Evolutionary conservation across 2,797 vertebrate species (phyloP).

Genomic region (Alauda arvensis): DNA sequence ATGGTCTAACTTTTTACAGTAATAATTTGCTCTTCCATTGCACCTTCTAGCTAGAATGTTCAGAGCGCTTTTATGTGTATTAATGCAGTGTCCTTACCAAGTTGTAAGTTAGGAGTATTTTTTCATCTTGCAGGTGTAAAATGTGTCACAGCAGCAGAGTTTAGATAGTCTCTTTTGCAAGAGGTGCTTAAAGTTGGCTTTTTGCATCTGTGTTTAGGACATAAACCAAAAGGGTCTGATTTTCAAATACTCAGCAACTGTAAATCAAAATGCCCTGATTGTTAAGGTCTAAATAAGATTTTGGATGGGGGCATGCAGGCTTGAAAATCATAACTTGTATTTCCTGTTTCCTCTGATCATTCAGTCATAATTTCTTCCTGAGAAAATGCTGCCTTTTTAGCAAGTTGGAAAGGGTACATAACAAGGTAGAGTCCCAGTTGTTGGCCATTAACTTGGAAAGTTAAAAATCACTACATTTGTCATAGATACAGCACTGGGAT

Average conservation of each 20-base stretch:
- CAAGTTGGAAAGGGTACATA: background rate
- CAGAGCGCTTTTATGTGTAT: background rate
- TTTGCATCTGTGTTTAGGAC: background rate
- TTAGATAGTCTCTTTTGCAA: background rate
- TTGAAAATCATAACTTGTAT: background rate
- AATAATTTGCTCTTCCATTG: constrained; percentile 55
- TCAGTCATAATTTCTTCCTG: background rate
- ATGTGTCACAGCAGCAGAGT: background rate
- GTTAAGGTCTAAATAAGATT: background rate
- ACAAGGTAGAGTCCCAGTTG: background rate
- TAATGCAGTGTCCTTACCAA: background rate
- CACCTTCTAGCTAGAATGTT: constrained; percentile 32
- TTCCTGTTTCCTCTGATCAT: background rate
- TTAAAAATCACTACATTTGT: background rate
- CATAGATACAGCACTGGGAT: background rate
- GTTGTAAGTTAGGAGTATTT: background rate
- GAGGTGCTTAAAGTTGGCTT: background rate
- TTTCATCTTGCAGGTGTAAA: constrained; percentile 1
- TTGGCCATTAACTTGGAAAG: background rate
- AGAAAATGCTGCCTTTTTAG: constrained; percentile 15
- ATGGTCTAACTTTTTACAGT: background rate
- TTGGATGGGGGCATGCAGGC: background rate
- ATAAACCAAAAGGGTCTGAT: background rate
- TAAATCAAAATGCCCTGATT: background rate
- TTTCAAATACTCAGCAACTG: background rate